Evolutionary conservation across 2,113 vertebrate species (phyloP), one percentile per base, ranked within the genome.

Genomic region (Malurus elegans): DNA sequence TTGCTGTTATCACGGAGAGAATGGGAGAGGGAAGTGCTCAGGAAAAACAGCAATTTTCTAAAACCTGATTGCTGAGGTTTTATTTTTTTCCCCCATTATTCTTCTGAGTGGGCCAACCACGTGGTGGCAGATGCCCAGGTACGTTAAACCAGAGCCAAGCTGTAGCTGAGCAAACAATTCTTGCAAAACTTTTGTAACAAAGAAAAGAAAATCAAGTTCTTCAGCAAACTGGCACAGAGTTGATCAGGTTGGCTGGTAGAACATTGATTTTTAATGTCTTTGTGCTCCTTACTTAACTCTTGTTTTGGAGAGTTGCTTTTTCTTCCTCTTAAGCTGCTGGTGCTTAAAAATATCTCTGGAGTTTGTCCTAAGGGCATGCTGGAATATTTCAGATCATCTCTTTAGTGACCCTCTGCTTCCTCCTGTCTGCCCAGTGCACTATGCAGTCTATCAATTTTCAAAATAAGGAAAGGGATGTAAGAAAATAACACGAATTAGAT

Each of bases 191-290:
- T 71, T 38, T 47, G 12, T 38, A 66, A 50, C 9, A 62, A 61
- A 36, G 29, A 61, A 61, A 72, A 65, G 6, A 79, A 44, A 6
- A 62, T 36, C 8, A 17, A 10, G 2, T 54, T 72, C 23, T 60
- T 72, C 7, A 72, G 34, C 3, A 32, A 9, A 32, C 10, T 1
- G 10, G 4, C 31, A 48, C 1, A 3, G 26, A 58, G 16, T 4
- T 83, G 21, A 73, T 29, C 19, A 44, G 32, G 9, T 1, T 76
- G 34, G 6, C 15, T 51, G 11, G 9, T 23, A 65, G 12, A 11
- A 28, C 0, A 1, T 50, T 40, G 25, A 45, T 58, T 91, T 84
- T 54, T n/a, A 60, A 38, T 32, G 4, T 12, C 21, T 73, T 76
- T 5, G 1, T 53, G 8, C 18, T 86, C 66, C 26, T 79, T 57